Percentiles rank a stretch among this genome's conserved stretches.
phyloP scores from a whole-genome alignment of 1,140 invertebrate genomes.

The Tribolium castaneum region DNA sequence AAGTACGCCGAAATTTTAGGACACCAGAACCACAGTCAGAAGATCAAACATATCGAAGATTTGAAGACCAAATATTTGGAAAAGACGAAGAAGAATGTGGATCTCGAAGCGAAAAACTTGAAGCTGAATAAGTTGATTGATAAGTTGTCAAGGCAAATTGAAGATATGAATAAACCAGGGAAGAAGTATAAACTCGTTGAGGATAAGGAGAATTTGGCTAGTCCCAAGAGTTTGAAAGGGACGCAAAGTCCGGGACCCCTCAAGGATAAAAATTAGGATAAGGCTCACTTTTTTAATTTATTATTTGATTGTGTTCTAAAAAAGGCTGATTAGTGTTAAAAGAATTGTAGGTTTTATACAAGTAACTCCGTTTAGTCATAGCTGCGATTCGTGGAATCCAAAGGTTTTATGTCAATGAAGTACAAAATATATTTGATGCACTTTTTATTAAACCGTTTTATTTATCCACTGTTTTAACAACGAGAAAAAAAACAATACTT shows the following conservation, averaged over 20 bases:
- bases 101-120: conserved; percentile 52
- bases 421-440: conserved; percentile 11
- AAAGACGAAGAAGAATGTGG: conserved; percentile 48
- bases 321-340: conserved; percentile 7
- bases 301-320: conserved; percentile 14
- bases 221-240: conserved; percentile 55
- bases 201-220: conserved; percentile 60
- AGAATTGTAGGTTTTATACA: conserved; percentile 2
- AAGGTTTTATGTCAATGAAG: background rate
- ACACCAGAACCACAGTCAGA: conserved; percentile 77
- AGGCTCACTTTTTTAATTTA: background rate
- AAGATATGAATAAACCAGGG: conserved; percentile 44
- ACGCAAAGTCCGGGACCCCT: conserved; percentile 57
- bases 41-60: conserved; percentile 73
- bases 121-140: conserved; percentile 54
- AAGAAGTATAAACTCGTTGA: conserved; percentile 51
- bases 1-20: conserved; percentile 74
- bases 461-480: too few relatives aligned
- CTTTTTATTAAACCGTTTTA: background rate
- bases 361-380: conserved; percentile 23
- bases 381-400: conserved; percentile 17
- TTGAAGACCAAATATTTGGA: conserved; percentile 70
- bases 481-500: too few relatives aligned
- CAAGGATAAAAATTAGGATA: conserved; percentile 56
- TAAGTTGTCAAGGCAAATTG: conserved; percentile 54